phyloP scores from a whole-genome alignment of 2,888 invertebrate species.

The Halictus quadricinctus region DNA sequence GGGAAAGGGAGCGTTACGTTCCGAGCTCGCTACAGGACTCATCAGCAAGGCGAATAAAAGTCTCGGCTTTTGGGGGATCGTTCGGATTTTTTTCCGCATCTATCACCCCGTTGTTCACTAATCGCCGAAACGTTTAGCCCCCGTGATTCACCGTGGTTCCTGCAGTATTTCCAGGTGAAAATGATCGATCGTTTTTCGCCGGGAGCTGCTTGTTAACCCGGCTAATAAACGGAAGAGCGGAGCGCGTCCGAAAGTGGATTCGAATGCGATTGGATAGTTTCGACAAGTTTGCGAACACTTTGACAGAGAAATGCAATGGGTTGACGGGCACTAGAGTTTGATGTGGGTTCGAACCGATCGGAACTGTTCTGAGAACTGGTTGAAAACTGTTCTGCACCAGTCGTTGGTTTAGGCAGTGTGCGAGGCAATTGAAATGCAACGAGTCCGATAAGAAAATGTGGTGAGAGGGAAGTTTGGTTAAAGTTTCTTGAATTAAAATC shows the following conservation, averaged over 20 bases:
- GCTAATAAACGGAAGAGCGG: slow-evolving; percentile 1
- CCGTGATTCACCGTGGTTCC: slow-evolving; percentile 1
- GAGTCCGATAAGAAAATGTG: background rate
- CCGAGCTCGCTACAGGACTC: background rate
- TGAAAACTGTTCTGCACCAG: background rate
- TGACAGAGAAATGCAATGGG: background rate
- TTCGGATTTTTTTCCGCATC: background rate
- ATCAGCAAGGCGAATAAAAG: background rate
- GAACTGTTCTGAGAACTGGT: background rate
- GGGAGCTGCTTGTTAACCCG: background rate
- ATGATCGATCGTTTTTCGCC: slow-evolving; percentile 25
- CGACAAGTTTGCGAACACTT: background rate
- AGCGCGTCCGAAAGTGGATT: background rate
- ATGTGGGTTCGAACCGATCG: background rate
- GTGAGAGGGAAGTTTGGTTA: background rate
- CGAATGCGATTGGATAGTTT: background rate
- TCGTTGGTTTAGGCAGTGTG: background rate
- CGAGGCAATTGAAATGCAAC: background rate
- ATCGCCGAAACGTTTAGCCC: slow-evolving; percentile 19
- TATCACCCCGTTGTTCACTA: slow-evolving; percentile 19
- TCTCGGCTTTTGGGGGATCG: background rate
- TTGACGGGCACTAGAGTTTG: background rate
- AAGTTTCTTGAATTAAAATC: background rate
- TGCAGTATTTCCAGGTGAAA: background rate
- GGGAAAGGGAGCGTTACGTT: too few relatives aligned